A percentile compares a stretch with the other conserved stretches of the same genome.
Evolutionary conservation across 1,140 invertebrate genomes (phyloP).

Genomic region (Drosophila carrolli): DNA sequence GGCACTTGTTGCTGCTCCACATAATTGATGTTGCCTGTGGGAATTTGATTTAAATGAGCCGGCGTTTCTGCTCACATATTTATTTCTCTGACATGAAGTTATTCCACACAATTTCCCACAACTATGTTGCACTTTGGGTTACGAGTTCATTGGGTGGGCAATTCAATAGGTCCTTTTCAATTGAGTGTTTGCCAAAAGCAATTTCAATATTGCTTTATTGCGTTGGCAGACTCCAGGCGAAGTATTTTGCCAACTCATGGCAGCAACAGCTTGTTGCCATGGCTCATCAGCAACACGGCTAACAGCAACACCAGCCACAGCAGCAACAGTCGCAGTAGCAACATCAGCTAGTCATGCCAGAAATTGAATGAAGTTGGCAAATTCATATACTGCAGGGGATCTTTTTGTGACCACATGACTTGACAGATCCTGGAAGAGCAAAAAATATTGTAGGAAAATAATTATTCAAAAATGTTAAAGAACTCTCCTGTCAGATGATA

Average conservation of each 20-base stretch:
- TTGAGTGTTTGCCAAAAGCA: conserved; percentile 51
- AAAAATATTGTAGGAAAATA: conserved; percentile 27
- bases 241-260: conserved; percentile 42
- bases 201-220: conserved; percentile 41
- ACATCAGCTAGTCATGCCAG: conserved; percentile 52
- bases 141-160: conserved; percentile 23
- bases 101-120: conserved; percentile 61
- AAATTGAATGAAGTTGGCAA: conserved; percentile 53
- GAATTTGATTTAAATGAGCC: conserved; percentile 62
- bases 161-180: conserved; percentile 36
- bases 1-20: conserved; percentile 65
- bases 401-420: conserved; percentile 31
- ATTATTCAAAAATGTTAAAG: conserved; percentile 23
- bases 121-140: conserved; percentile 22
- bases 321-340: conserved; percentile 22
- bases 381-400: conserved; percentile 4
- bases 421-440: conserved; percentile 26
- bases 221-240: conserved; percentile 12
- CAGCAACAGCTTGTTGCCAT: conserved; percentile 43
- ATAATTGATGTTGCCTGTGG: conserved; percentile 66
- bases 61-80: conserved; percentile 17
- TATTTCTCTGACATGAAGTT: conserved; percentile 16
- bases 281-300: conserved; percentile 24
- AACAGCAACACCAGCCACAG: conserved; percentile 6
- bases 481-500: not conserved